phyloP scores from a whole-genome alignment of 2,113 vertebrate genomes.

The Cichladusa arquata region DNA sequence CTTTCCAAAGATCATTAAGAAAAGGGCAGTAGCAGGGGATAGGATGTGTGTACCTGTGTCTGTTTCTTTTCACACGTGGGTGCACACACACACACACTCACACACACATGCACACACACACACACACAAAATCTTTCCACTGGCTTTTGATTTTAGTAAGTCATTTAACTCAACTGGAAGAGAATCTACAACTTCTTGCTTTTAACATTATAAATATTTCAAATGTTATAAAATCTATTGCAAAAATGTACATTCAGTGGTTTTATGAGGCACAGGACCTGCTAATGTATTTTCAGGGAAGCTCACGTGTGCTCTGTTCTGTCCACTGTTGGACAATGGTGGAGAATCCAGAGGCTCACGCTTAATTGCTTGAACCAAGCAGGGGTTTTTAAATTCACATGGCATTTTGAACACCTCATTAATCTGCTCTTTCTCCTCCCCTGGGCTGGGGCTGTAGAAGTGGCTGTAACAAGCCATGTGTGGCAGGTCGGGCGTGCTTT shows the following conservation, averaged over 20 bases:
- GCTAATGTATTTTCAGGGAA: slow-evolving; percentile 74
- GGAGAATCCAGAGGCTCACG: slow-evolving; percentile 88
- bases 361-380: slow-evolving; percentile 84
- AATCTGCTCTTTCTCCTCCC: slow-evolving; percentile 73
- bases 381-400: slow-evolving; percentile 80
- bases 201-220: slow-evolving; percentile 48
- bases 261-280: slow-evolving; percentile 63
- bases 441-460: slow-evolving; percentile 60
- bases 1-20: neutral
- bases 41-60: neutral
- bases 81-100: neutral
- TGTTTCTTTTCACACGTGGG: neutral
- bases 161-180: slow-evolving; percentile 11
- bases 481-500: slow-evolving; percentile 68
- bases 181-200: slow-evolving; percentile 29
- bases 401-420: slow-evolving; percentile 74
- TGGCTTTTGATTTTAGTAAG: slow-evolving; percentile 13
- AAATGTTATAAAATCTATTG: slow-evolving; percentile 65
- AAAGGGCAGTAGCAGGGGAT: neutral
- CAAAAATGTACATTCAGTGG: slow-evolving; percentile 74
- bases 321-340: slow-evolving; percentile 70
- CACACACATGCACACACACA: neutral
- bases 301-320: slow-evolving; percentile 56
- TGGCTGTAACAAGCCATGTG: slow-evolving; percentile 70
- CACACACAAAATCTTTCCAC: neutral